Base-by-base conservation (phyloP, 2,113 vertebrate genomes). In the Anseranas semipalmata region DNA sequence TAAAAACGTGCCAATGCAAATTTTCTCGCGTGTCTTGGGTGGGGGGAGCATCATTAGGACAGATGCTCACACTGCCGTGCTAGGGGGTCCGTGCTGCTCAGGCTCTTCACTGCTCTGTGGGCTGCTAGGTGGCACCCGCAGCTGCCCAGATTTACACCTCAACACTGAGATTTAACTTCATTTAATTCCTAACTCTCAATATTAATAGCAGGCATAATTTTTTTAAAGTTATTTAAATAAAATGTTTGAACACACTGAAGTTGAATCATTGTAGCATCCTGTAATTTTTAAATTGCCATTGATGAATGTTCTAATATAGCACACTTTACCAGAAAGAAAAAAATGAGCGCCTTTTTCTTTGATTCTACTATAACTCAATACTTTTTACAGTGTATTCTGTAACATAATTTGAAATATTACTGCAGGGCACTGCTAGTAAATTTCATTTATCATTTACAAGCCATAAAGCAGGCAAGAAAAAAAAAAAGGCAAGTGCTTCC, bases 381-480 rank as follows among this genome's bases (percentile, higher is more conserved):
- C 27, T 75, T 95, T 79, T 93, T 80, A 80, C 41, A 75, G 11
- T 50, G 39, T 56, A 85, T 78, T 82, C 62, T 72, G 37, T 80
- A 90, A 67, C 58, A 79, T 91, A 91, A 92, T 87, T 88, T 97
- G 86, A 96, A 93, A 89, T 93, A 93, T 78, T 80, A 84, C 92
- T 91, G 35, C 72, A 74, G 73, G 77, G 60, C 41, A 76, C 52
- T 63, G 65, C 66, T 68, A 85, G 66, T 72, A 96, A 95, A 93
- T 96, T 96, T 87, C 56, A 85, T 96, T 92, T 95, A 89, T 96
- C 94, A 92, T 97, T 97, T 89, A 81, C 83, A 96, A 96, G 71
- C 79, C 72, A 87, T 95, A 85, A 94, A 95, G 74, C 72, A 94
- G 79, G 27, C 55, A 96, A 90, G 43, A 21, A 43, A 9, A 71